These are phyloP conservation scores for Alloplasta piceator DNA, from an alignment of 2,888 invertebrate species.

Conservation along the genomic window DNA sequence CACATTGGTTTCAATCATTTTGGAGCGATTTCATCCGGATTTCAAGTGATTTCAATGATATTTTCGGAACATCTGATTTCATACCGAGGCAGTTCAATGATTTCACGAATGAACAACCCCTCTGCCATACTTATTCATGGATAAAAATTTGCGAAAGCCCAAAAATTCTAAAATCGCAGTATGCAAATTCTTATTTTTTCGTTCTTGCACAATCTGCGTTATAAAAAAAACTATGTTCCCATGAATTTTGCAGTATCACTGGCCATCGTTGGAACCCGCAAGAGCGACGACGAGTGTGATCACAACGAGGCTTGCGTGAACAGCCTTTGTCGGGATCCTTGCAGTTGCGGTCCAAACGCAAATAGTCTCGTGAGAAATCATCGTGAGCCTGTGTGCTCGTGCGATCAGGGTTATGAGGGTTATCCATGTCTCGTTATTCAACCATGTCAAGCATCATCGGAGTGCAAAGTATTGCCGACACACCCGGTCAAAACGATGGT, in stretches of 20 bases:
- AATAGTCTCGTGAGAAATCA: slow-evolving; percentile 93
- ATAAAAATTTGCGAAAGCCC: too few species aligned
- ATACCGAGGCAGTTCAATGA: too few species aligned
- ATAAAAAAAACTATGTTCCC: background rate
- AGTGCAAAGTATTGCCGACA: slow-evolving; percentile 92
- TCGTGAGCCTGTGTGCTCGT: slow-evolving; percentile 94
- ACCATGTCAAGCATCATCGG: slow-evolving; percentile 92
- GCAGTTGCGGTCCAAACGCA: slow-evolving; percentile 93
- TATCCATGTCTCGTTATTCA: slow-evolving; percentile 92
- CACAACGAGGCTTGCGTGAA: slow-evolving; percentile 93
- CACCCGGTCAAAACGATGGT: slow-evolving; percentile 94
- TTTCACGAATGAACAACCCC: too few species aligned
- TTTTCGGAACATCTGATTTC: too few species aligned
- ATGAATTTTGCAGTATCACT: slow-evolving; percentile 85
- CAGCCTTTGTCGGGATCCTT: slow-evolving; percentile 93
- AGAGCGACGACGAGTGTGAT: slow-evolving; percentile 91
- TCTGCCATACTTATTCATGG: too few species aligned
- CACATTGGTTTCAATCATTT: too few species aligned
- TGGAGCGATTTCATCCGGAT: too few species aligned
- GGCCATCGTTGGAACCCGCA: slow-evolving; percentile 87
- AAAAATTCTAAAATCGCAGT: too few species aligned
- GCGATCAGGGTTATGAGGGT: slow-evolving; percentile 92
- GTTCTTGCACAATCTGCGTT: too few species aligned
- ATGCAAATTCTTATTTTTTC: background rate
- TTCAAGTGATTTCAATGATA: too few species aligned